Base-by-base conservation (phyloP, 2,113 vertebrate species). In the Psittacara wagleri region DNA sequence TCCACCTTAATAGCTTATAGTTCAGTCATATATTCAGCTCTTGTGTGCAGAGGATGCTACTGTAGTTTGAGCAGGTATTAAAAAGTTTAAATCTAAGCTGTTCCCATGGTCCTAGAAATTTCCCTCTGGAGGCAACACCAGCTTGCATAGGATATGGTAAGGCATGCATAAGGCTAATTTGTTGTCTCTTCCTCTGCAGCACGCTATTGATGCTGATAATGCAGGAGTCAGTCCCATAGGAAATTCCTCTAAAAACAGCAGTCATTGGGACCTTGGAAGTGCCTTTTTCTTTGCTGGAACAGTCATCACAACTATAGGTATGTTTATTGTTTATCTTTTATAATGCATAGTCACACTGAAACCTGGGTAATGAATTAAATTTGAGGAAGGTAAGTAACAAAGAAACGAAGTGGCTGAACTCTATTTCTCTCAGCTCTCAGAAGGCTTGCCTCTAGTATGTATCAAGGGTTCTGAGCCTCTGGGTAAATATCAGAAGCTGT, bases 221-320 rank as follows among this genome's bases (percentile, higher is more conserved):
- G 99, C 99, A 13, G 99, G 99, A 86, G 99, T 99, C 93, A 99
- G 99, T 97, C 99, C 99, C 1, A 93, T 99, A 43, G 99, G 99
- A 97, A 98, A 99, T 94, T 98, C 98, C 6, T 98, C 99, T 67
- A 98, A 98, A 95, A 99, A 98, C 92, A 99, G 98, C 97, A 99
- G 99, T 85, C 98, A 99, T 90, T 99, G 99, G 99, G 99, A 99
- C 95, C 98, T 99, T 5, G 98, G 99, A 97, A 99, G 99, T 97
- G 98, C 99, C 96, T 99, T 99, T 98, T 99, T 99, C 98, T 99
- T 99, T 79, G 99, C 99, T 84, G 99, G 99, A 90, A 99, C 99
- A 1, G 99, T 99, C 97, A 99, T 99, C 97, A 99, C 99, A 51
- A 99, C 99, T 28, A 99, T 99, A 97, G 99, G 99, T 99, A 98